Conservation (phyloP, 2,797 vertebrate species). For the Aphelocoma californica region DNA sequence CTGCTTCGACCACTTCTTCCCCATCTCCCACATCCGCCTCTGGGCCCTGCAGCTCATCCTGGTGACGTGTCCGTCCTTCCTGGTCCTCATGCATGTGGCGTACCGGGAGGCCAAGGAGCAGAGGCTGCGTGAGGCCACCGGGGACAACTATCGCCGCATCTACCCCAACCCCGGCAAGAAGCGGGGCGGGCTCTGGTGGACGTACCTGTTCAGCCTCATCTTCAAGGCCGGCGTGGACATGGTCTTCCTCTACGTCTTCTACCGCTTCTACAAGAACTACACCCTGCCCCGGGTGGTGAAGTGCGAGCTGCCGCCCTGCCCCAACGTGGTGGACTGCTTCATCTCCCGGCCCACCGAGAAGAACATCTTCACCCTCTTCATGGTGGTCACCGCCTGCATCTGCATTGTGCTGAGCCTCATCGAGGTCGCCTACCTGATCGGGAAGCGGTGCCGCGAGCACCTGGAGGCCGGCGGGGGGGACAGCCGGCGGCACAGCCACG, state of each 20-base stretch:
- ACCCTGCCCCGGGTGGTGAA: slow-evolving; percentile 86
- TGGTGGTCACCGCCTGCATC: slow-evolving; percentile 82
- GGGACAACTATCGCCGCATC: slow-evolving; percentile 56
- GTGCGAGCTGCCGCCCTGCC: slow-evolving; percentile 84
- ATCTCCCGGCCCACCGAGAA: slow-evolving; percentile 90
- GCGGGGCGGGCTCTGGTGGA: slow-evolving; percentile 93
- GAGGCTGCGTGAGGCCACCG: slow-evolving; percentile 65
- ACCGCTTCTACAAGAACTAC: slow-evolving; percentile 86
- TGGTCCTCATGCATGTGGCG: slow-evolving; percentile 94
- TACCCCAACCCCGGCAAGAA: slow-evolving; percentile 88
- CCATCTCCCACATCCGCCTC: slow-evolving; percentile 91
- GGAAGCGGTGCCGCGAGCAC: slow-evolving; percentile 73
- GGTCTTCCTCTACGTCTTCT: slow-evolving; percentile 86
- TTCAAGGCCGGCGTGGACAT: slow-evolving; percentile 86
- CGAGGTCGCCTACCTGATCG: slow-evolving; percentile 85
- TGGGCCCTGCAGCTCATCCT: slow-evolving; percentile 99
- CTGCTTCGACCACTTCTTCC: slow-evolving; percentile 93
- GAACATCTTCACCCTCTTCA: slow-evolving; percentile 89
- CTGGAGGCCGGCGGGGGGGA: rapidly evolving
- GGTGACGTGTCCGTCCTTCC: slow-evolving; percentile 93
- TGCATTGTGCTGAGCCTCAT: slow-evolving; percentile 87
- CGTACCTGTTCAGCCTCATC: slow-evolving; percentile 87
- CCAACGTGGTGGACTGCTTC: slow-evolving; percentile 88
- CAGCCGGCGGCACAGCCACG: background rate
- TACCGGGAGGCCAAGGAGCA: slow-evolving; percentile 87